Evolutionary conservation across 2,797 vertebrate genomes (phyloP), one percentile per base, ranked within the genome.

Genomic region (Anisognathus igniventris): DNA sequence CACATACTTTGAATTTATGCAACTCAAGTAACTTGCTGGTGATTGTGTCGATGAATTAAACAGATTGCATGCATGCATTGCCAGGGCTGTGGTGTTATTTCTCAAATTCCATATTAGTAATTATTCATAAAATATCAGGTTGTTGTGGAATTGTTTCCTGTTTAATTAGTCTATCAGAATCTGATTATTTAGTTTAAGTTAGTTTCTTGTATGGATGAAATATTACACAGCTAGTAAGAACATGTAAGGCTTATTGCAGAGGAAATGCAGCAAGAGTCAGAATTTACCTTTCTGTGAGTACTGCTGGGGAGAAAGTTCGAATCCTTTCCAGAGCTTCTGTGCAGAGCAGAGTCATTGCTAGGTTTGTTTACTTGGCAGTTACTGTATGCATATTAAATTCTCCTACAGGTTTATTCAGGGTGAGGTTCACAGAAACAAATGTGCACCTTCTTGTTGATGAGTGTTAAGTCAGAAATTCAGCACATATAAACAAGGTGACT

Each of bases 381-480:
- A 44, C 62, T 53, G 28, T 51, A 28, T 14, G 18, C 47, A 47
- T 62, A 30, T 44, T 87, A 80, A 90, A 75, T 71, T 86, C 82
- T 30, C 67, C 65, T 96, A 93, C 56, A 51, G 86, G 37, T 60
- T 92, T 78, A 62, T 84, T 60, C 39, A 16, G 75, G 44, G 58
- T 57, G 78, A 93, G 71, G 23, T 31, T 23, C 19, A 17, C 51
- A 76, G 87, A 96, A 88, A 75, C 48, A 86, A 94, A 86, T n/a
- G 56, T 58, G 80, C 74, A 53, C 93, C 53, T 95, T 92, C 53
- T 96, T 87, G 91, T 76, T 92, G 66, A 91, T 39, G 62, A 81
- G 44, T 23, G 27, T 86, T 78, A 86, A 94, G 77, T 83, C 88
- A 93, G 75, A 88, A 93, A 81, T 83, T 96, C 57, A 64, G 87